Percentiles rank a stretch among this genome's conserved stretches.
Evolutionary conservation across 2,797 vertebrate genomes (phyloP).

Genomic region (Clarias pachynema): DNA sequence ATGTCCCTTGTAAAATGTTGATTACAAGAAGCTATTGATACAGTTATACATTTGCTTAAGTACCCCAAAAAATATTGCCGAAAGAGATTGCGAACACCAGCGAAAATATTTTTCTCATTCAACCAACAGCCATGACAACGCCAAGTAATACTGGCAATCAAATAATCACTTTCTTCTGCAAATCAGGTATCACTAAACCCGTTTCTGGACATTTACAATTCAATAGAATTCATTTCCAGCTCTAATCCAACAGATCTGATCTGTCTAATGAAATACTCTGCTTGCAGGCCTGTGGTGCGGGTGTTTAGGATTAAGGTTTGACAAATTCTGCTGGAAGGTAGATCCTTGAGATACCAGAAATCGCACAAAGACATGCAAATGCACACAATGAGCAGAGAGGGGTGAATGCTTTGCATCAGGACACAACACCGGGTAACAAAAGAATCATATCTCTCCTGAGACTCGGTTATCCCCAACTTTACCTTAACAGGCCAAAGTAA

Average conservation of each 20-base stretch:
- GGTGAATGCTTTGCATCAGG: background rate
- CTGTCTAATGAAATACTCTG: background rate
- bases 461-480: background rate
- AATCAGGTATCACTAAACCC: background rate
- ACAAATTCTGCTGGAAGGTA: background rate
- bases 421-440: background rate
- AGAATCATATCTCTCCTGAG: background rate
- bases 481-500: background rate
- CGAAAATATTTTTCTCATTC: background rate
- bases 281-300: background rate
- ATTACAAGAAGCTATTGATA: background rate
- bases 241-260: slow-evolving; percentile 9
- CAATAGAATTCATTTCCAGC: background rate
- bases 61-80: background rate
- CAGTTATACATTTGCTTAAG: background rate
- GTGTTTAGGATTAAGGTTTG: slow-evolving; percentile 1
- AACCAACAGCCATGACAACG: background rate
- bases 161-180: background rate
- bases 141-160: background rate
- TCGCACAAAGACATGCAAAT: background rate
- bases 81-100: no score
- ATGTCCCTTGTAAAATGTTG: no score
- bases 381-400: background rate
- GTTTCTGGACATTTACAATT: background rate
- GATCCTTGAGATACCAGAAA: background rate